phyloP scores from a whole-genome alignment of 1,140 invertebrate species.

The Drosophila bifasciata region DNA sequence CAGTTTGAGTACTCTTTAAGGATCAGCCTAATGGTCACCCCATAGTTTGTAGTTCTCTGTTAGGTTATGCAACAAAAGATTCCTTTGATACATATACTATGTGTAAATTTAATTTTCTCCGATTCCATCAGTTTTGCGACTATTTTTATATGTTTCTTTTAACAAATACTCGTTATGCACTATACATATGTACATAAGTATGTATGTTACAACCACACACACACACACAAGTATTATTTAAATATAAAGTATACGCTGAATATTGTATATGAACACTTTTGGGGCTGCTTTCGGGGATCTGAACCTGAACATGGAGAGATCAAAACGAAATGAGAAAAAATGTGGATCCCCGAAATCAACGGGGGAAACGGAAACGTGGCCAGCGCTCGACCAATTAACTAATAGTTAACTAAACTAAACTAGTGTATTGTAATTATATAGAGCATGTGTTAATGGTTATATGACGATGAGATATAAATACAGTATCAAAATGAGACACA shows the following conservation, averaged over 20 bases:
- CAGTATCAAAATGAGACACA: conserved; percentile 68
- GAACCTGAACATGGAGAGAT: no score
- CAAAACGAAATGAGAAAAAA: conserved; percentile 19
- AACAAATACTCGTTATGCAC: conserved; percentile 64
- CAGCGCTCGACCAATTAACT: conserved; percentile 81
- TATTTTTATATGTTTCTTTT: conserved; percentile 2
- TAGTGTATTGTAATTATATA: conserved; percentile 74
- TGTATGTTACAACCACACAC: conserved; percentile 12
- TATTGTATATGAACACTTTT: conserved; percentile 66
- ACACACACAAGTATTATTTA: conserved; percentile 77
- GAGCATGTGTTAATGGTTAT: conserved; percentile 80
- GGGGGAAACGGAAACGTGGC: conserved; percentile 58
- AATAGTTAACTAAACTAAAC: conserved; percentile 70
- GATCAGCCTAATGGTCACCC: conserved; percentile 35
- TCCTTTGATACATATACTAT: conserved; percentile 48
- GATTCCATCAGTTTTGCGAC: conserved; percentile 66
- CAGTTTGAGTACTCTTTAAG: not conserved
- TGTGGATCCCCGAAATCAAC: conserved; percentile 32
- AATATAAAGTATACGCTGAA: conserved; percentile 65
- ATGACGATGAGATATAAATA: conserved; percentile 71
- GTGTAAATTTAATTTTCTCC: conserved; percentile 66
- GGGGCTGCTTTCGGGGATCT: conserved; percentile 44
- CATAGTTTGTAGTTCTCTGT: conserved; percentile 40
- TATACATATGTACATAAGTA: conserved; percentile 35
- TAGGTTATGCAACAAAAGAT: conserved; percentile 47